Evolutionary conservation across 2,797 vertebrate genomes (phyloP).

Genomic region (Mormyrops attenuatus): DNA sequence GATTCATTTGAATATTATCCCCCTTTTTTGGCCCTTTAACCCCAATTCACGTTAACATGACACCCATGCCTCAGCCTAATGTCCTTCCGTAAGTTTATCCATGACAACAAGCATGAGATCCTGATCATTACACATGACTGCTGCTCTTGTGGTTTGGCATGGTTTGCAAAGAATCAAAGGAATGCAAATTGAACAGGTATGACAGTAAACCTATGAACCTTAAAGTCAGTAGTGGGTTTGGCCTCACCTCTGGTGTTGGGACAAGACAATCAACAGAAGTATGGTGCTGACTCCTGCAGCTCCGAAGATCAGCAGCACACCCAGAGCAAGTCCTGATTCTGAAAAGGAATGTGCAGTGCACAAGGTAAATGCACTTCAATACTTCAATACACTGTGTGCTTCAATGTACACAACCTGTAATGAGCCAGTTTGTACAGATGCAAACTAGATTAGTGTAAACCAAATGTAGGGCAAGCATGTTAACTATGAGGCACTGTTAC

Average conservation of each 20-base stretch:
- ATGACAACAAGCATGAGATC: not conserved
- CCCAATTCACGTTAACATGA: not conserved
- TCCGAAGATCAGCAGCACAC: slow-evolving; percentile 71
- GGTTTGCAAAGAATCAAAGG: not conserved
- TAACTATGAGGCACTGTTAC: not conserved
- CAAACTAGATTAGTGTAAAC: not conserved
- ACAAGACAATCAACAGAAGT: slow-evolving; percentile 71
- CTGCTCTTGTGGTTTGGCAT: not conserved
- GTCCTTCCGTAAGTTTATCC: not conserved
- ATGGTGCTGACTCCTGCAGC: slow-evolving; percentile 65
- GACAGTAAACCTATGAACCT: not conserved
- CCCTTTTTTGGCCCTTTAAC: not conserved
- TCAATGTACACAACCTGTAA: not conserved
- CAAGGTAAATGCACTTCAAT: not conserved
- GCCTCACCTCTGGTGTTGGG: slow-evolving; percentile 81
- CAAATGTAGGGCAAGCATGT: not conserved
- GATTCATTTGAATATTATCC: not conserved
- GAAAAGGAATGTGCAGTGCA: slow-evolving; percentile 51
- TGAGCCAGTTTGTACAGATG: not conserved
- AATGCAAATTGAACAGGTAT: not conserved
- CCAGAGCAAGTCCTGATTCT: slow-evolving; percentile 72
- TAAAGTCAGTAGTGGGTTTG: not conserved
- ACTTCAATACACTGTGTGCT: not conserved
- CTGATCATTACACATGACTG: not conserved
- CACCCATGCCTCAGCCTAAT: not conserved